Conservation (phyloP, 2,888 invertebrate species). For the Agrotis puta region DNA sequence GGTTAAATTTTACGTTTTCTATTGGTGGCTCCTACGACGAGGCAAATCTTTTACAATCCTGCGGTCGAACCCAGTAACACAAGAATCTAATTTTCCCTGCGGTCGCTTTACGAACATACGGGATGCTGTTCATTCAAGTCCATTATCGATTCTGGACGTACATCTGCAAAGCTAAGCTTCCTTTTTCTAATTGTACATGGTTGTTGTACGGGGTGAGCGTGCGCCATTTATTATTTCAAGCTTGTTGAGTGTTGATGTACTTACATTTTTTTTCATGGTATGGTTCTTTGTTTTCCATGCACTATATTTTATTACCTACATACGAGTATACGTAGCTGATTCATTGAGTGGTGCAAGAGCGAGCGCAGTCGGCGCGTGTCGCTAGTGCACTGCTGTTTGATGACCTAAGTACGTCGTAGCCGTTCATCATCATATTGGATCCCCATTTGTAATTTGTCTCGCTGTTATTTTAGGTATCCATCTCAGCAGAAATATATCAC, state of each 20-base stretch:
- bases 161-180: too few species aligned
- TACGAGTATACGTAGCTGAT: conserved; percentile 16
- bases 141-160: neutral
- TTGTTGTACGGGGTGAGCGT: neutral
- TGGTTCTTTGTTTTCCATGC: conserved; percentile 38
- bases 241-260: too few species aligned
- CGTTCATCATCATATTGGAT: neutral
- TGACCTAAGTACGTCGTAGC: conserved; percentile 8
- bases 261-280: neutral
- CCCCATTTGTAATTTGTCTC: conserved; percentile 9
- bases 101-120: neutral
- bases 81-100: neutral
- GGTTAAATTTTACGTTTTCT: neutral
- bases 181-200: too few species aligned
- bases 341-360: too few species aligned
- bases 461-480: conserved; percentile 12
- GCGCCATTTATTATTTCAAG: neutral
- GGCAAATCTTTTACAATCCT: neutral
- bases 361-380: neutral
- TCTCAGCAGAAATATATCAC: too few species aligned
- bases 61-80: neutral
- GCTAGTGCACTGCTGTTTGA: neutral
- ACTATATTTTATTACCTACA: conserved; percentile 33
- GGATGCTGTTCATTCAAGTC: too few species aligned
- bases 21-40: neutral